These are phyloP conservation scores for Acipenser transmontanus DNA, from an alignment of 2,797 vertebrate species.

Conservation along the genomic window DNA sequence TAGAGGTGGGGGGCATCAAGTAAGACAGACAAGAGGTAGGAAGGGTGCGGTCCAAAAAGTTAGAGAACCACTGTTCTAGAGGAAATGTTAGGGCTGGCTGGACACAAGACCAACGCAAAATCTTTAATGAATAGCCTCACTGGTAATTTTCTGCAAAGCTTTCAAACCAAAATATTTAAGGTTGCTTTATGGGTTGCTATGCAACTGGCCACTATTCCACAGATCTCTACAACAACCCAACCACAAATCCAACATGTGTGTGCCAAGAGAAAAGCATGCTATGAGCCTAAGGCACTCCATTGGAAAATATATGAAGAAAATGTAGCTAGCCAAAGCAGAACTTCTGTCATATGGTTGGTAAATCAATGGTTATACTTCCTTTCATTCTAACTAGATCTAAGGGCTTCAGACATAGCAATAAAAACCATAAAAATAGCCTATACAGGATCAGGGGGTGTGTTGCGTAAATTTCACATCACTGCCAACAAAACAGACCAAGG, in stretches of 20 bases:
- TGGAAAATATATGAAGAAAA: not conserved
- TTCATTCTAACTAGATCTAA: not conserved
- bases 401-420: no score
- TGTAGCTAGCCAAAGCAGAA: not conserved
- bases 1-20: no score
- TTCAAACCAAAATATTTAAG: slow-evolving; percentile 67
- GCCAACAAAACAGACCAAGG: no score
- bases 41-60: no score
- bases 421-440: no score
- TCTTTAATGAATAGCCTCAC: slow-evolving; percentile 59
- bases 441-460: no score
- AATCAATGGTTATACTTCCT: not conserved
- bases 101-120: slow-evolving; percentile 59
- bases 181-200: slow-evolving; percentile 67
- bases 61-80: slow-evolving; percentile 26
- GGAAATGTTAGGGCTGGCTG: slow-evolving; percentile 42
- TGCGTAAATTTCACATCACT: no score
- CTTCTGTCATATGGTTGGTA: not conserved
- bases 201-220: slow-evolving; percentile 29
- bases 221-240: slow-evolving; percentile 45
- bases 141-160: slow-evolving; percentile 59
- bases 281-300: not conserved
- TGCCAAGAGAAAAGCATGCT: slow-evolving; percentile 39
- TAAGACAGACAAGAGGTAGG: no score
- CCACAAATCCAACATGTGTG: slow-evolving; percentile 54